These are phyloP conservation scores for Baryphthengus martii DNA, from an alignment of 2,113 vertebrate genomes.

Conservation along the genomic window DNA sequence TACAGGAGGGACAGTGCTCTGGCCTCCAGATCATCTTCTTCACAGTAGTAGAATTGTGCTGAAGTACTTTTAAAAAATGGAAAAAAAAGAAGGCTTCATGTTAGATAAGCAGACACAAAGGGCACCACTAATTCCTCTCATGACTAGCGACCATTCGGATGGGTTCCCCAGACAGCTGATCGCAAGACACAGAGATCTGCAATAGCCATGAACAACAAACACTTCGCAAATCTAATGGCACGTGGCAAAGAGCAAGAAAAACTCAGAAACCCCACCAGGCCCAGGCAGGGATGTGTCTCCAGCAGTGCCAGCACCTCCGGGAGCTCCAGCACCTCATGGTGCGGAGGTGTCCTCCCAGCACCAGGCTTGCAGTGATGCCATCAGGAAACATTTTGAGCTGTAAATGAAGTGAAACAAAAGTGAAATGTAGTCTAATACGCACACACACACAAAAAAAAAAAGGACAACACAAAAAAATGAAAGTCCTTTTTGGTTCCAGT, in stretches of 20 bases:
- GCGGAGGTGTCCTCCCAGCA: background rate
- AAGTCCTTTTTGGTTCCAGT: background rate
- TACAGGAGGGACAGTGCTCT: background rate
- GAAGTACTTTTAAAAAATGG: too few species aligned
- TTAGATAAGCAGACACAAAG: background rate
- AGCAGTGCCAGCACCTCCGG: fast-evolving
- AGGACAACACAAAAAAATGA: background rate
- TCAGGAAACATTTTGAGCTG: background rate
- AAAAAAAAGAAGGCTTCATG: background rate
- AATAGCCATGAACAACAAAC: fast-evolving
- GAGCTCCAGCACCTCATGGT: fast-evolving
- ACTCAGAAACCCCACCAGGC: background rate
- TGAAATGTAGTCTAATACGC: background rate
- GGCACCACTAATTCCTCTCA: background rate
- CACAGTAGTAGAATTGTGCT: background rate
- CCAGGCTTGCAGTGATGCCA: fast-evolving
- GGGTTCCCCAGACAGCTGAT: background rate
- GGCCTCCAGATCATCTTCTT: background rate
- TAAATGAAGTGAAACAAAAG: background rate
- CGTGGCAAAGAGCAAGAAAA: background rate
- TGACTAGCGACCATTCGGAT: background rate
- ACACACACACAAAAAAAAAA: background rate
- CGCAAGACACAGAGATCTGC: background rate
- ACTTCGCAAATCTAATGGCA: background rate
- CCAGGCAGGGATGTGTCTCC: background rate